phyloP scores from a whole-genome alignment of 2,797 vertebrate genomes.

The Liasis olivaceus region DNA sequence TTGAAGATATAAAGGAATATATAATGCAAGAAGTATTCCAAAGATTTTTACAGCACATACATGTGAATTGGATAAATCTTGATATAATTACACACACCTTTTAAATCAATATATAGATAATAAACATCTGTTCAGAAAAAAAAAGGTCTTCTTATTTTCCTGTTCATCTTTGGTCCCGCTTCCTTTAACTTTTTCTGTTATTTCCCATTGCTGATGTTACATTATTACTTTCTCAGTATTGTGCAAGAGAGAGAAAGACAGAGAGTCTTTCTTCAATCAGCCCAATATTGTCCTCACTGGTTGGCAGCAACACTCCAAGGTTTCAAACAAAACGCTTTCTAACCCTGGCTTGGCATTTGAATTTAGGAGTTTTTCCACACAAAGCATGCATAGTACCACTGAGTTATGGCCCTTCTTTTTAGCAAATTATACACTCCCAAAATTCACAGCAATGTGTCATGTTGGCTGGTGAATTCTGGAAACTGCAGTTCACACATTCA shows the following conservation, averaged over 20 bases:
- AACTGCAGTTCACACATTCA: no score
- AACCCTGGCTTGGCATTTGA: background rate
- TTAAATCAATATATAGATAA: background rate
- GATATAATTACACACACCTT: background rate
- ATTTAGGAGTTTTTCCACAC: background rate
- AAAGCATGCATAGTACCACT: background rate
- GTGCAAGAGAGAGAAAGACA: no score
- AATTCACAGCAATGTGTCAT: no score
- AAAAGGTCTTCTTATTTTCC: background rate
- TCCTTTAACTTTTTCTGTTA: background rate
- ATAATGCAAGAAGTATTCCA: background rate
- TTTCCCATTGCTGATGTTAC: background rate
- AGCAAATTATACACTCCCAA: background rate
- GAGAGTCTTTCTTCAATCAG: no score
- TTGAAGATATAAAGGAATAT: background rate
- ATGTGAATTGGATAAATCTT: background rate
- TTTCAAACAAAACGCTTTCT: background rate
- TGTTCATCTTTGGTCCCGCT: background rate
- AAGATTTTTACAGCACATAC: background rate
- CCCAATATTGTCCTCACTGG: background rate
- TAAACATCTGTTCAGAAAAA: background rate
- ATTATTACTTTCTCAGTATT: no score
- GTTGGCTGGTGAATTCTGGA: no score
- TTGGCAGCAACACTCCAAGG: background rate
- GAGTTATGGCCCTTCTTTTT: background rate